Conservation (phyloP, 2,888 invertebrate genomes). For the Disparrhopalites patrizii region DNA sequence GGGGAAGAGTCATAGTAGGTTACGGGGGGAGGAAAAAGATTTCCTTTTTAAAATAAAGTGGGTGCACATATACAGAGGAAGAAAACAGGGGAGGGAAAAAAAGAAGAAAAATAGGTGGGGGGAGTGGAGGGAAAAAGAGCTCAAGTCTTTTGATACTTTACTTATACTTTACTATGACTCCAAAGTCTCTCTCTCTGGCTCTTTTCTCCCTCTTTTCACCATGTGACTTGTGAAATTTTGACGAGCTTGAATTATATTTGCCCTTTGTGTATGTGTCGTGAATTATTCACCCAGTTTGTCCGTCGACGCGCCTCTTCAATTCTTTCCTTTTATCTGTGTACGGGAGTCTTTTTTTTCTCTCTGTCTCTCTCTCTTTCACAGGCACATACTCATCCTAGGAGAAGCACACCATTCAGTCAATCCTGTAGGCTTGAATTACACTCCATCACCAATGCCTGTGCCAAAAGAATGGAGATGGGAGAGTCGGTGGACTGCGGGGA, state of each 20-base stretch:
- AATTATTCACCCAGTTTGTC: conserved; percentile 43
- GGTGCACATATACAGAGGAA: conserved; percentile 2
- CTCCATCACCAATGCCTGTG: too few relatives aligned
- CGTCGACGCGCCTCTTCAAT: conserved; percentile 24
- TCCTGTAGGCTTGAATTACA: not conserved
- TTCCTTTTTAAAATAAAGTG: not conserved
- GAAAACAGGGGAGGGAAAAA: conserved; percentile 4
- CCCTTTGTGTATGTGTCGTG: conserved; percentile 37
- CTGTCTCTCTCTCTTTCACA: not conserved
- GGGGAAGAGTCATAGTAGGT: too few relatives aligned
- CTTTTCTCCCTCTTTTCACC: conserved; percentile 26
- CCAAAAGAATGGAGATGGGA: too few relatives aligned
- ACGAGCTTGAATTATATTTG: conserved; percentile 39
- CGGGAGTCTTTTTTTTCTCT: not conserved
- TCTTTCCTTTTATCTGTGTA: conserved; percentile 19
- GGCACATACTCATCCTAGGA: too few relatives aligned
- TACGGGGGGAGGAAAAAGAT: too few relatives aligned
- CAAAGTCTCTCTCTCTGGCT: too few relatives aligned
- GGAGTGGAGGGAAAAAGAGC: not conserved
- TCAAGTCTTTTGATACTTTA: conserved; percentile 33
- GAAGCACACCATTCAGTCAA: not conserved
- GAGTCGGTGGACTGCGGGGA: too few relatives aligned
- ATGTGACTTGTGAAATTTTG: conserved; percentile 40
- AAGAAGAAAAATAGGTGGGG: conserved; percentile 18
- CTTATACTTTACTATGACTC: too few relatives aligned